Base-by-base conservation (phyloP, 2,797 vertebrate species). In the Epinephelus coioides region DNA sequence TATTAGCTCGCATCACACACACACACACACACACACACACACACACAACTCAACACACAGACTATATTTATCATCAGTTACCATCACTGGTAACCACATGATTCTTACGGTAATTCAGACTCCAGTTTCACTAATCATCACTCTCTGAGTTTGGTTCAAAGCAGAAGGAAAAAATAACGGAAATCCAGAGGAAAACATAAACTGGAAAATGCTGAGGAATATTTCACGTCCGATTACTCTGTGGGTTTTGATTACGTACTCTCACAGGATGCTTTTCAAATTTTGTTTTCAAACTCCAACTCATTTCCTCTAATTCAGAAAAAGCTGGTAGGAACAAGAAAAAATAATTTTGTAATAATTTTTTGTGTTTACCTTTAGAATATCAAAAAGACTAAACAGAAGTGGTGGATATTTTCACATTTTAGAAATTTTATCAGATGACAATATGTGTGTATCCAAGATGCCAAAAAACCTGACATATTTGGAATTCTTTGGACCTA, bases 41-140 rank as follows among this genome's bases (percentile, higher is more conserved):
- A 68, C 51, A 72, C 21, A 46, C 64, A 25, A 56, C 66, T 53
- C 71, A 73, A 72, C 78, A 69, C 76, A 62, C 55, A 27, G 44
- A 74, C 85, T 91, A 86, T 84, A 85, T 89, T 77, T 89, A 83
- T 84, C 89, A 78, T 17, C 80, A 67, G 62, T 88, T 90, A 84
- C 86, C 80, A 59, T 76, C 85, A 73, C 40, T 69, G 73, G 43
- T 30, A 77, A 66, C 72, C 68, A 46, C 73, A 79, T 2, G 56
- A 70, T 63, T 82, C 56, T 83, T 73, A 67, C 77, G 0, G 83
- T 81, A 82, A 85, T 53, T 54, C 69, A 73, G 61, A 70, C 55
- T 79, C 59, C 19, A 51, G 43, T 62, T 60, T 47, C 63, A 66
- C 17, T 49, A 14, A 64, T 80, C 73, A 68, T 76, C 61, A 53